These are phyloP conservation scores for Scolanthus callimorphus DNA, from an alignment of 92 coral and sea anemone genomes.

Conservation along the genomic window DNA sequence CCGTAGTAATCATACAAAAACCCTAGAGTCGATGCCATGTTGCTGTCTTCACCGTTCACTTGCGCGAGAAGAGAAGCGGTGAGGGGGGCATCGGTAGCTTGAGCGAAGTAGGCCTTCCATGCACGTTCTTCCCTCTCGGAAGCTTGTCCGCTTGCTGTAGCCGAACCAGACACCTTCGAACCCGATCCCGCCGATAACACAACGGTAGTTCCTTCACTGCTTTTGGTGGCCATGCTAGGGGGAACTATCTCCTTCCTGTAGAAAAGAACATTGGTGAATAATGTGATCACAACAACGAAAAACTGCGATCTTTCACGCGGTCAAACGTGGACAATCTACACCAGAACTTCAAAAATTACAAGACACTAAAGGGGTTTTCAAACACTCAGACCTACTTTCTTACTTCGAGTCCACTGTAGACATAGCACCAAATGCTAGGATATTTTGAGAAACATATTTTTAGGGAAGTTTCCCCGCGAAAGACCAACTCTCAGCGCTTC, in stretches of 20 bases:
- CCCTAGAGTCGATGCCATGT: conserved; percentile 91
- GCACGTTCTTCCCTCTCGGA: conserved; percentile 85
- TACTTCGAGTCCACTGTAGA: conserved; percentile 49
- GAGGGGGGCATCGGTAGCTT: conserved; percentile 72
- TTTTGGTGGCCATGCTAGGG: conserved; percentile 64
- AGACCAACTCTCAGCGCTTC: not conserved
- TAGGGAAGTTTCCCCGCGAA: not conserved
- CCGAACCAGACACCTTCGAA: conserved; percentile 29
- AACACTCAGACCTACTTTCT: too few species aligned
- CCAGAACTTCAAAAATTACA: too few species aligned
- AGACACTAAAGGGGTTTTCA: too few species aligned
- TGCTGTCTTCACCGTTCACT: conserved; percentile 94
- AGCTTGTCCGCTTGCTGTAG: conserved; percentile 38
- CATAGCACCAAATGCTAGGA: conserved; percentile 51
- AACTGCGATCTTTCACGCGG: too few species aligned
- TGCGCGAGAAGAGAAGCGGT: conserved; percentile 85
- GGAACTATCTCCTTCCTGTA: conserved; percentile 65
- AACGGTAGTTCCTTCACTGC: conserved; percentile 63
- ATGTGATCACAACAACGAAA: too few species aligned
- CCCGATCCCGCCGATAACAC: conserved; percentile 61
- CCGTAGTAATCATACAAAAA: conserved; percentile 94
- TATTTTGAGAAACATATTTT: conserved; percentile 31
- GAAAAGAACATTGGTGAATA: too few species aligned
- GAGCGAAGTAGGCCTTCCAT: conserved; percentile 94
- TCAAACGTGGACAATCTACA: too few species aligned